Evolutionary conservation across 2,797 vertebrate species (phyloP).

Genomic region (Anisognathus igniventris): DNA sequence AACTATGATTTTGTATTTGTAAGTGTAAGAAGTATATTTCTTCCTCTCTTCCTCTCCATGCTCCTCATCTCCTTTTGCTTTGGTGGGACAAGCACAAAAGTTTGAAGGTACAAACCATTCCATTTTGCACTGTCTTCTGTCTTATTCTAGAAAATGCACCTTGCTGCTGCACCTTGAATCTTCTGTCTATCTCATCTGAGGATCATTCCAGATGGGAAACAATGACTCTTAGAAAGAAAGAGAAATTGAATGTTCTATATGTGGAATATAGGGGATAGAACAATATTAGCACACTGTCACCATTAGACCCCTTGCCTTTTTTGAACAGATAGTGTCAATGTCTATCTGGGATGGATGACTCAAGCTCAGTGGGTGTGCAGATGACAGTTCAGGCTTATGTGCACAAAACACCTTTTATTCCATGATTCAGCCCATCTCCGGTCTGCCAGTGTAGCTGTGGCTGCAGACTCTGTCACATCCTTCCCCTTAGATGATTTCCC

Average conservation of each 20-base stretch:
- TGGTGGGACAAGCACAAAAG: neutral
- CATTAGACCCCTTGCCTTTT: neutral
- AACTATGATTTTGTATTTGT: neutral
- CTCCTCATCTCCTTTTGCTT: neutral
- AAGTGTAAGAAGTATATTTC: neutral
- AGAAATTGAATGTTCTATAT: neutral
- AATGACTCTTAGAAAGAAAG: neutral
- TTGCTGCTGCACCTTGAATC: neutral
- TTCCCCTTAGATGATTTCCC: neutral
- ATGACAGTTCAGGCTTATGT: neutral
- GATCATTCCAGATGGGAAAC: neutral
- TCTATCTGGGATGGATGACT: neutral
- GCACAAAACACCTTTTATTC: neutral
- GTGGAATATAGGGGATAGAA: neutral
- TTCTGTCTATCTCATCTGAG: neutral
- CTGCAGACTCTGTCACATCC: neutral
- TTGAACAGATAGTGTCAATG: neutral
- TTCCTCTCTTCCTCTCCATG: neutral
- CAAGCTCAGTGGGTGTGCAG: neutral
- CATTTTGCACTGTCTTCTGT: neutral
- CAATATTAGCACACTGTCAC: neutral
- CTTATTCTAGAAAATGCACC: neutral
- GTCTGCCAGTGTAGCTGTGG: neutral
- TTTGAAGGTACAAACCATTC: neutral
- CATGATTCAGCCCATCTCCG: neutral